Evolutionary conservation across 1,140 invertebrate species (phyloP).

Genomic region (Drosophila biarmipes): DNA sequence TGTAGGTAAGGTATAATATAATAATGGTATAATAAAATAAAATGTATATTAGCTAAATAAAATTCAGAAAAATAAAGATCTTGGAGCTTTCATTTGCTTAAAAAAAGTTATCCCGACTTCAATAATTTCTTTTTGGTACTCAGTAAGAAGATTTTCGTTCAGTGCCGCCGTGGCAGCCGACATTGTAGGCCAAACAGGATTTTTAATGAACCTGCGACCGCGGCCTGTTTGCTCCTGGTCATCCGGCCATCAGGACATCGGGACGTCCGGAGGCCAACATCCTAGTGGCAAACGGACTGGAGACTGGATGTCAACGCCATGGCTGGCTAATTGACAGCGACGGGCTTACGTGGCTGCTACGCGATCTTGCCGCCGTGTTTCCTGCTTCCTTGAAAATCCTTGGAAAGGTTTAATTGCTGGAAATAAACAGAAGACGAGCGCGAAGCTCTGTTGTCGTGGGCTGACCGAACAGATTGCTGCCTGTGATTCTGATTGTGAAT

Average conservation of each 20-base stretch:
- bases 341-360: constrained; percentile 51
- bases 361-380: constrained; percentile 28
- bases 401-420: constrained; percentile 73
- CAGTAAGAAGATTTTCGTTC: not conserved
- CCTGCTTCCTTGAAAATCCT: constrained; percentile 19
- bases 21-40: too few relatives aligned
- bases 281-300: constrained; percentile 42
- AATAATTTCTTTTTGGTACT: not conserved
- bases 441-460: constrained; percentile 8
- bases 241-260: not conserved
- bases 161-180: not conserved
- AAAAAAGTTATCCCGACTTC: not conserved
- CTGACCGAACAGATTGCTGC: constrained; percentile 68
- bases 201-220: constrained; percentile 62
- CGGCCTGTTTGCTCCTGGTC: constrained; percentile 32
- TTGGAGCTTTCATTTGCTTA: too few relatives aligned
- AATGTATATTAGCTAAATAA: too few relatives aligned
- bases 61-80: too few relatives aligned
- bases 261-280: too few relatives aligned
- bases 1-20: too few relatives aligned
- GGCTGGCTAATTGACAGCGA: constrained; percentile 58
- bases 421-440: constrained; percentile 40
- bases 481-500: constrained; percentile 25
- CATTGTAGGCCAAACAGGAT: constrained; percentile 48
- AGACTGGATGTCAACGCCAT: constrained; percentile 59